phyloP scores from a whole-genome alignment of 2,113 vertebrate species.

The Hemichromis elongatus region DNA sequence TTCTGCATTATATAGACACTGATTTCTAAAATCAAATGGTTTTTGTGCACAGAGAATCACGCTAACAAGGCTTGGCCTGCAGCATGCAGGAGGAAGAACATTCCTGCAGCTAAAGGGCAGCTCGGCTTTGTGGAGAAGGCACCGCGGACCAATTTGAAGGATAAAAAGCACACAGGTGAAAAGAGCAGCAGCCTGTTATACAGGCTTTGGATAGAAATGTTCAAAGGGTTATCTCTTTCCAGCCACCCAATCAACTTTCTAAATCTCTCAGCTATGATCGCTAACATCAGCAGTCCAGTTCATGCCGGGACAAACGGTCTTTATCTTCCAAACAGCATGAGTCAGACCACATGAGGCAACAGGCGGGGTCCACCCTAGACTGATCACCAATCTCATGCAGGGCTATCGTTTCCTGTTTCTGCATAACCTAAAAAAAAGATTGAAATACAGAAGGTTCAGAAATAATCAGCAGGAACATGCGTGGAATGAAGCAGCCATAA shows the following conservation, averaged over 20 bases:
- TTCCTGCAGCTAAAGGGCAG: background rate
- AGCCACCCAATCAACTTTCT: background rate
- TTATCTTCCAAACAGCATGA: too few species aligned
- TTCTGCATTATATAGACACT: background rate
- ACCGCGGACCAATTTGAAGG: background rate
- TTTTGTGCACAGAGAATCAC: background rate
- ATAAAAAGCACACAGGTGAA: background rate
- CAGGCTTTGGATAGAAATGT: background rate
- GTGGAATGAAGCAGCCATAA: background rate
- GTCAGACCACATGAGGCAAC: background rate
- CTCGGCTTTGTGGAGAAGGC: background rate
- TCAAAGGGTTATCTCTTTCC: background rate
- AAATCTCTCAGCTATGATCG: background rate
- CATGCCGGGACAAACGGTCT: too few species aligned
- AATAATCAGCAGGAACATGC: background rate
- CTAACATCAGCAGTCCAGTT: too few species aligned
- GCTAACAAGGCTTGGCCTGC: background rate
- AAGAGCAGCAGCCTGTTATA: background rate
- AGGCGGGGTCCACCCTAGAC: background rate
- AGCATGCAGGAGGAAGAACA: background rate
- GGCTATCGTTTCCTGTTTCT: background rate
- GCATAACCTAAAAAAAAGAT: background rate
- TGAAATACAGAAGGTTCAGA: background rate
- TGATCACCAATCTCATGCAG: fast-evolving
- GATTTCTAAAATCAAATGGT: background rate